Base-by-base conservation (phyloP, 2,888 invertebrate species). In the Metopia argyrocephala region DNA sequence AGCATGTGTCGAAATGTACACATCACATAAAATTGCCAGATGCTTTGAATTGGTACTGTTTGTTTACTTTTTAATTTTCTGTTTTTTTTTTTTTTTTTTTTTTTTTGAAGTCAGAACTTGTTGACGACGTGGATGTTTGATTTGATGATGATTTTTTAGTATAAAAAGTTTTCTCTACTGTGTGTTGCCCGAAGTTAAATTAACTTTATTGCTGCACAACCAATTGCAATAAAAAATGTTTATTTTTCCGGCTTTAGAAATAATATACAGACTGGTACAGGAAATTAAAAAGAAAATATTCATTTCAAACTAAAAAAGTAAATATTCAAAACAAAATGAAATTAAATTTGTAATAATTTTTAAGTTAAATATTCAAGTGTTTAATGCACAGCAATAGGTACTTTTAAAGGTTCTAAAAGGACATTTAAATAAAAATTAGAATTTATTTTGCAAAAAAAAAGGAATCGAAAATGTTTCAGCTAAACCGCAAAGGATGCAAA, bases 221-320 rank as follows among this genome's bases (percentile, higher is more conserved):
- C n/a, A n/a, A n/a, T n/a, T n/a, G n/a, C n/a, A n/a, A n/a, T n/a
- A n/a, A n/a, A n/a, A n/a, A 61, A 31, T 79, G 79, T 79, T 79
- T 79, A 75, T 70, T 79, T 75, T 65, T 79, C 64, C 62, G 23
- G 45, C 54, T 64, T 52, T 62, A 4, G 31, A 27, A 56, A 12
- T 23, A 61, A 61, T 56, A 68, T 21, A 46, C 7, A 27, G 52
- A 38, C 23, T 9, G 20, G 15, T 31, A 56, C 75, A 79, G 75
- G 70, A 79, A 79, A 75, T 70, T 75, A 64, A 79, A 79, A 78
- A 48, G 18, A 38, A 38, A 9, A 50, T 25, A 48, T 57, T 46
- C 59, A 75, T 21, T 64, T 50, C 2, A 28, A 12, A 15, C 15
- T 15, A 3, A 12, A 70, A 59, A 70, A 59, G 62, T 31, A 61